Percentiles rank a stretch among this genome's conserved stretches.
These are phyloP conservation scores for Serinus canaria DNA, from an alignment of 2,113 vertebrate genomes.

Conservation along the genomic window DNA sequence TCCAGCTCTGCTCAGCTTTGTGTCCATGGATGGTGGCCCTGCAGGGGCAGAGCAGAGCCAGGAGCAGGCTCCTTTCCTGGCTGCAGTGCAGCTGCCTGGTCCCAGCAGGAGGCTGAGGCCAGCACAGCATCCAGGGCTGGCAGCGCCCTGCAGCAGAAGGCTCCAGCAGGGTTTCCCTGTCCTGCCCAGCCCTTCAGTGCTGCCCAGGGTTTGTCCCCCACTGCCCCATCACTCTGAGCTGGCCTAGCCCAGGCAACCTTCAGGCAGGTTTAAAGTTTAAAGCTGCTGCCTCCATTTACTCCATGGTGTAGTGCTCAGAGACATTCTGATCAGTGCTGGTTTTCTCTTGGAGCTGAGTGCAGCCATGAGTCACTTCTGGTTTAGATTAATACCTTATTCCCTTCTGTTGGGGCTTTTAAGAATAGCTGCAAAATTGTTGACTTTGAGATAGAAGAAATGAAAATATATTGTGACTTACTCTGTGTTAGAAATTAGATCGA, in stretches of 20 bases:
- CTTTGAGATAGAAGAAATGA: not conserved
- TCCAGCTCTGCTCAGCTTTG: not conserved
- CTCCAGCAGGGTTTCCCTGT: not conserved
- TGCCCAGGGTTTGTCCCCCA: fast-evolving
- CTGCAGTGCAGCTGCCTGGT: not conserved
- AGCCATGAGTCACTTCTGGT: not conserved
- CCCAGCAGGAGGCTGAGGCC: not conserved
- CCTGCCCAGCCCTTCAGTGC: not conserved
- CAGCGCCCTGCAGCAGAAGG: not conserved
- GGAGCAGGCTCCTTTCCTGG: not conserved
- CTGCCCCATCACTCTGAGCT: not conserved
- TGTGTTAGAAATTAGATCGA: not conserved
- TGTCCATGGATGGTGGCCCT: fast-evolving
- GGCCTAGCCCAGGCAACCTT: not conserved
- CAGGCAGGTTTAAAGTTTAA: not conserved
- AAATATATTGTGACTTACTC: not conserved
- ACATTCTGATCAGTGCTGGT: fast-evolving
- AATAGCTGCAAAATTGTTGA: not conserved
- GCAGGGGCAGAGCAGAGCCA: not conserved
- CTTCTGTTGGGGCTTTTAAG: not conserved
- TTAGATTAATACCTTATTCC: not conserved
- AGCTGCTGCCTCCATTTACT: not conserved
- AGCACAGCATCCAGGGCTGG: not conserved
- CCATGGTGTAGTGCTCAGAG: fast-evolving
- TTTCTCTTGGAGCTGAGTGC: not conserved